These are phyloP conservation scores for Anoplius nigerrimus DNA, from an alignment of 2,888 invertebrate genomes.

Conservation along the genomic window DNA sequence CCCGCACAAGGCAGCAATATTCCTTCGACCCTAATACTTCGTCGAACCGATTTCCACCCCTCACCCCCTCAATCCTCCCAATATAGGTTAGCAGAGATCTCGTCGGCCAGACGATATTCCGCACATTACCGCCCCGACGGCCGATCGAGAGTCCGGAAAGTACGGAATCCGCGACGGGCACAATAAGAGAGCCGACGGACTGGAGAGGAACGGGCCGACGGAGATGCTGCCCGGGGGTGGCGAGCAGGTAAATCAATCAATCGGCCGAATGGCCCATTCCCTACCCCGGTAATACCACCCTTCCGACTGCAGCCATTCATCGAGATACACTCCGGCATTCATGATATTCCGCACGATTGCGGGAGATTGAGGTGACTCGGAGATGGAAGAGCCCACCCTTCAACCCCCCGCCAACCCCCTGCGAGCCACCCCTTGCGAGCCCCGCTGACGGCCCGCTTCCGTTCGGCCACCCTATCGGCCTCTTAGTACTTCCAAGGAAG, in stretches of 20 bases:
- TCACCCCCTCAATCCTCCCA: too few relatives aligned
- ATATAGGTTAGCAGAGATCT: too few relatives aligned
- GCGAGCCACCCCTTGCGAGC: too few relatives aligned
- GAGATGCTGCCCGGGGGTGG: constrained; percentile 10
- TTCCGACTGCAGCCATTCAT: constrained; percentile 61
- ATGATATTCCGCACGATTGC: constrained; percentile 69
- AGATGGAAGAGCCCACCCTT: constrained; percentile 51
- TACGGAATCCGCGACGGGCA: constrained; percentile 11
- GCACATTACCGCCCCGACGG: background rate
- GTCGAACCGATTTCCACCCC: too few relatives aligned
- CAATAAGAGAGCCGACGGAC: constrained; percentile 30
- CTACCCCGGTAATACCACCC: constrained; percentile 49
- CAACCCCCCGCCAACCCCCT: constrained; percentile 34
- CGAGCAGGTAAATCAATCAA: constrained; percentile 55
- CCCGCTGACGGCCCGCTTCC: too few relatives aligned
- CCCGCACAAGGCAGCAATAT: too few relatives aligned
- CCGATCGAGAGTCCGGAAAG: background rate
- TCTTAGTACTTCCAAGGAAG: constrained; percentile 37
- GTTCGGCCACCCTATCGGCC: constrained; percentile 23
- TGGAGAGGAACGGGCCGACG: too few relatives aligned
- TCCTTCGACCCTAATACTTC: too few relatives aligned
- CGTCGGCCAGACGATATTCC: background rate
- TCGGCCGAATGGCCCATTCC: constrained; percentile 54
- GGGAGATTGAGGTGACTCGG: constrained; percentile 61
- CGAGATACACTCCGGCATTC: constrained; percentile 66